Evolutionary conservation across 1,140 invertebrate species (phyloP).

Genomic region (Probaryconus sp.): DNA sequence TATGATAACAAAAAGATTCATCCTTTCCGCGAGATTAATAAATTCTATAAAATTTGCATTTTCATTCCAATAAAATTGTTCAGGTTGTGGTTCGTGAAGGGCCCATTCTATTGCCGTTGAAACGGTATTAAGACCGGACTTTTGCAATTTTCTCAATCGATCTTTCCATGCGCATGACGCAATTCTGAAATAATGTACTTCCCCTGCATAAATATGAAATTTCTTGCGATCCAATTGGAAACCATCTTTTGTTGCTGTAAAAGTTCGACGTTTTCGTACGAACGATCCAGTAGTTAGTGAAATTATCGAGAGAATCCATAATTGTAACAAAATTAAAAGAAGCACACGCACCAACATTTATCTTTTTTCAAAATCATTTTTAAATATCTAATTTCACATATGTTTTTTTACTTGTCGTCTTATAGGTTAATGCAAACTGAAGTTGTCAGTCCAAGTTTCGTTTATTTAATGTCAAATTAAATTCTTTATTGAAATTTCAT

Average conservation of each 20-base stretch:
- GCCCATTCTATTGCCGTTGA: constrained; percentile 64
- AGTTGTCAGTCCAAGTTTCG: no score
- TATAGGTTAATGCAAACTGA: no score
- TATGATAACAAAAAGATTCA: constrained; percentile 77
- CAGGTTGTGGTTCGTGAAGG: constrained; percentile 50
- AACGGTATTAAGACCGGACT: constrained; percentile 61
- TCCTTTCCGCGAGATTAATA: constrained; percentile 75
- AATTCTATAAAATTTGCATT: constrained; percentile 69
- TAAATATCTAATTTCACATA: background rate
- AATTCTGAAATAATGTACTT: constrained; percentile 64
- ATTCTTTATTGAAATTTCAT: no score
- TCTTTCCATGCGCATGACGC: constrained; percentile 62
- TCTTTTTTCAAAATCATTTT: background rate
- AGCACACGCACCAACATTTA: constrained; percentile 30
- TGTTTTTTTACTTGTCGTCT: no score
- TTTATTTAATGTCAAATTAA: no score
- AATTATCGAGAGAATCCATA: constrained; percentile 10
- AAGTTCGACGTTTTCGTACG: constrained; percentile 16
- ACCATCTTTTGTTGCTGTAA: constrained; percentile 38
- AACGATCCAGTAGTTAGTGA: background rate
- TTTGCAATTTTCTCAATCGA: constrained; percentile 66
- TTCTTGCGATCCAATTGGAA: constrained; percentile 55
- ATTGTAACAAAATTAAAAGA: constrained; percentile 18
- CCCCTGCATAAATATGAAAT: constrained; percentile 59
- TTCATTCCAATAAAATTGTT: constrained; percentile 51